These are phyloP conservation scores for Beroe ovata DNA, from an alignment of 37 sponge, comb jelly and placozoan species.

Conservation along the genomic window DNA sequence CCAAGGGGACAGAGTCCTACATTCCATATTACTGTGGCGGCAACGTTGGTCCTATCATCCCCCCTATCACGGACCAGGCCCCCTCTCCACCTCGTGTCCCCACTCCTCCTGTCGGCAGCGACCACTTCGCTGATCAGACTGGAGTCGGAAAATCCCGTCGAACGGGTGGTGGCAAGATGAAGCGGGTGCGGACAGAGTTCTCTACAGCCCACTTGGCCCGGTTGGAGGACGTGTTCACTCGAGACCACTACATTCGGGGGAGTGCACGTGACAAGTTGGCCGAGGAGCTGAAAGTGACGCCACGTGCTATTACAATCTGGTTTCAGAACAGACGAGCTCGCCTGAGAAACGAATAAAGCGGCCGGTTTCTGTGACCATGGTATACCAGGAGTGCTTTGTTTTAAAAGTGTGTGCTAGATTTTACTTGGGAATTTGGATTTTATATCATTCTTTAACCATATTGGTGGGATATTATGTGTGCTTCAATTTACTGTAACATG, in stretches of 20 bases:
- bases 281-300: conserved; percentile 30
- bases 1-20: background rate
- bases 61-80: background rate
- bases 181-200: conserved; percentile 37
- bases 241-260: background rate
- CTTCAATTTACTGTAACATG: background rate
- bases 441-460: no score
- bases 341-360: background rate
- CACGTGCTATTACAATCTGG: conserved; percentile 39
- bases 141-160: background rate
- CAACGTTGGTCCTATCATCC: background rate
- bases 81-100: background rate
- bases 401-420: background rate
- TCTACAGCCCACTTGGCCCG: background rate
- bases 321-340: conserved; percentile 63
- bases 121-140: background rate
- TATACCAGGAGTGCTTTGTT: no score
- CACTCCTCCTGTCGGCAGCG: background rate
- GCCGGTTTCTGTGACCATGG: no score
- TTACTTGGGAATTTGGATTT: background rate
- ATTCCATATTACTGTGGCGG: background rate
- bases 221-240: conserved; percentile 17
- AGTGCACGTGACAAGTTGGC: conserved; percentile 7
- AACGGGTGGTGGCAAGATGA: conserved; percentile 18
- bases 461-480: background rate